A percentile compares a stretch with the other conserved stretches of the same genome.
Conservation (phyloP, 2,113 vertebrate species). For the Zootoca vivipara region DNA sequence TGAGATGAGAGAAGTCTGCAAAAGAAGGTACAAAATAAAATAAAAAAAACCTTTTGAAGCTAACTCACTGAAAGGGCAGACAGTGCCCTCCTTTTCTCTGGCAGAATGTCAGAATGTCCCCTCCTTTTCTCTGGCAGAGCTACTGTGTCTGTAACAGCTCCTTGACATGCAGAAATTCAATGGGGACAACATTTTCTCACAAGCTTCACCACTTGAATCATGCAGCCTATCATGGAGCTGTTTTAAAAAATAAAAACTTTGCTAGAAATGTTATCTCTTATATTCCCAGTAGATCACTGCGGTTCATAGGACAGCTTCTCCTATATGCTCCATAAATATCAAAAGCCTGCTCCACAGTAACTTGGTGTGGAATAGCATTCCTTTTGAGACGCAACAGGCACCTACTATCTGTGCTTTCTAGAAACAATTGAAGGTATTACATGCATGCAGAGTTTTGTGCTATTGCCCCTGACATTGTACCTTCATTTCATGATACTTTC, state of each 20-base stretch:
- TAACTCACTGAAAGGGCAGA: background rate
- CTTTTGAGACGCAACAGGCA: too few relatives aligned
- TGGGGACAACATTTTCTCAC: too few relatives aligned
- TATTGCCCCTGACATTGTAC: background rate
- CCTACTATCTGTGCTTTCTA: too few relatives aligned
- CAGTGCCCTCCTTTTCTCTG: background rate
- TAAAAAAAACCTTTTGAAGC: background rate
- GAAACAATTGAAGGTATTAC: too few relatives aligned
- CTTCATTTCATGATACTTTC: background rate
- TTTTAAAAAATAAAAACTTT: background rate
- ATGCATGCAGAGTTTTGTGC: background rate
- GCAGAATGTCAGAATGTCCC: too few relatives aligned
- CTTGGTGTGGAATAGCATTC: too few relatives aligned
- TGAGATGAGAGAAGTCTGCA: conserved; percentile 53
- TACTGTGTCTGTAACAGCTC: background rate
- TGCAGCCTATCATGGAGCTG: background rate
- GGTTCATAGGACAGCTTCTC: too few relatives aligned
- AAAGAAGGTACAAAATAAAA: conserved; percentile 2
- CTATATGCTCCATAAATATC: too few relatives aligned
- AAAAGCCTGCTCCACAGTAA: too few relatives aligned
- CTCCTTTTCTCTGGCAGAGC: background rate
- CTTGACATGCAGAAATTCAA: background rate
- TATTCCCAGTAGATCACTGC: too few relatives aligned
- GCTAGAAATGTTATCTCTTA: background rate
- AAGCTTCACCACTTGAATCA: background rate